Evolutionary conservation across 1,140 invertebrate species (phyloP).

Genomic region (Scaptomyza hsui): DNA sequence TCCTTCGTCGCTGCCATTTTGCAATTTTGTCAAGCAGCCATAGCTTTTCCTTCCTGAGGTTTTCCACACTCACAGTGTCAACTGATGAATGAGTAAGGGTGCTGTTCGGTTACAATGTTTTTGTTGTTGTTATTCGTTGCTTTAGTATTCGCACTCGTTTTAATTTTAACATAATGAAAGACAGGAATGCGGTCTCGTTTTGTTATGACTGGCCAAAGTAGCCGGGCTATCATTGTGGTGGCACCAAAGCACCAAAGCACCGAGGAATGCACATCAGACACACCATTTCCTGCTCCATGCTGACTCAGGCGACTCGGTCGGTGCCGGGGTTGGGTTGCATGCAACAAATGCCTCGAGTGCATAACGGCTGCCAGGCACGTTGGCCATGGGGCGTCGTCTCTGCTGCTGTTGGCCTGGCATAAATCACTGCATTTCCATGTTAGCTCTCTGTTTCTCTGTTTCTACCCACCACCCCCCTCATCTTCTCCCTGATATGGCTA

Average conservation of each 20-base stretch:
- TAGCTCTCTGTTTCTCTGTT: slow-evolving; percentile 11
- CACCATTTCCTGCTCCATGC: slow-evolving; percentile 52
- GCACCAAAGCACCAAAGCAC: slow-evolving; percentile 3
- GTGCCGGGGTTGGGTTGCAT: slow-evolving; percentile 42
- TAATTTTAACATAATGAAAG: slow-evolving; percentile 69
- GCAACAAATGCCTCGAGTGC: slow-evolving; percentile 80
- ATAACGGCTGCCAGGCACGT: slow-evolving; percentile 60
- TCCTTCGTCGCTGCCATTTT: slow-evolving; percentile 33
- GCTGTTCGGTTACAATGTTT: slow-evolving; percentile 21
- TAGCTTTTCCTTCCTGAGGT: slow-evolving; percentile 28
- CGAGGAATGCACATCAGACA: slow-evolving; percentile 72
- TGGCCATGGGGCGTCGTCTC: slow-evolving; percentile 22
- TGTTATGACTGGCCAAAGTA: slow-evolving; percentile 54
- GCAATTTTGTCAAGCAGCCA: slow-evolving; percentile 56
- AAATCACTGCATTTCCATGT: slow-evolving; percentile 80
- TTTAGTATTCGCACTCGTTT: slow-evolving; percentile 40
- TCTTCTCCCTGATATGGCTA: slow-evolving; percentile 41
- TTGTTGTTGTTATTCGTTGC: not conserved
- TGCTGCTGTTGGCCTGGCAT: slow-evolving; percentile 53
- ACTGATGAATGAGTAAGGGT: slow-evolving; percentile 65
- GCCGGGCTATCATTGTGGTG: slow-evolving; percentile 8
- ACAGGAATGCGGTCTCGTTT: slow-evolving; percentile 50
- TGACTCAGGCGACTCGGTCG: not conserved
- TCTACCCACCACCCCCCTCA: slow-evolving; percentile 3
- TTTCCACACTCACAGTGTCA: slow-evolving; percentile 14